Conservation (phyloP, 2,888 invertebrate species). For the Crematogaster levior region DNA sequence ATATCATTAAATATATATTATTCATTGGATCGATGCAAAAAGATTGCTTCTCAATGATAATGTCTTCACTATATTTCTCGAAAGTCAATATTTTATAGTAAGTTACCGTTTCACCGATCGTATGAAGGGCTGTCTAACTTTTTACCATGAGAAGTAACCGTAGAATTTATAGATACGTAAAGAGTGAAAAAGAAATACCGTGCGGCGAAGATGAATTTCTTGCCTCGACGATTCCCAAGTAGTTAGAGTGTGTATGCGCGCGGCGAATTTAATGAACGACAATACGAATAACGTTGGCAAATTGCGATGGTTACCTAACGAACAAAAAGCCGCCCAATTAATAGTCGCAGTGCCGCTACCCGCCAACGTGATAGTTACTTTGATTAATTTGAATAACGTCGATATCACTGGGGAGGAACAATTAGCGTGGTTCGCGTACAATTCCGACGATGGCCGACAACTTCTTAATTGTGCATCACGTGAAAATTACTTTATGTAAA, state of each 20-base stretch:
- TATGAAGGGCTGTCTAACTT: slow-evolving; percentile 9
- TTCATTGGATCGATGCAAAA: background rate
- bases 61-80: slow-evolving; percentile 56
- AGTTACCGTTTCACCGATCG: slow-evolving; percentile 28
- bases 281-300: slow-evolving; percentile 45
- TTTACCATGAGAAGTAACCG: slow-evolving; percentile 39
- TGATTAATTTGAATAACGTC: slow-evolving; percentile 56
- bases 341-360: slow-evolving; percentile 32
- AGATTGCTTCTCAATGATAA: slow-evolving; percentile 13
- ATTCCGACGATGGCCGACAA: background rate
- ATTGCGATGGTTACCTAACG: slow-evolving; percentile 45
- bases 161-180: slow-evolving; percentile 35
- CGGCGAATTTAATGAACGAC: slow-evolving; percentile 49
- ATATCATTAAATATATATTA: background rate
- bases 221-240: slow-evolving; percentile 21
- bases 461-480: slow-evolving; percentile 41
- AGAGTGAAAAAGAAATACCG: background rate
- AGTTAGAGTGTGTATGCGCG: slow-evolving; percentile 1
- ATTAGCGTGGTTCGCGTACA: slow-evolving; percentile 31
- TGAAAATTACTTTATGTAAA: slow-evolving; percentile 27
- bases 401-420: slow-evolving; percentile 40
- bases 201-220: slow-evolving; percentile 38
- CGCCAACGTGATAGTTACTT: slow-evolving; percentile 47
- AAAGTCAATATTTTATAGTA: slow-evolving; percentile 52
- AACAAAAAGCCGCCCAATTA: slow-evolving; percentile 53